Base-by-base conservation (phyloP, 2,797 vertebrate species). In the Enteromius thamalakanensis region DNA sequence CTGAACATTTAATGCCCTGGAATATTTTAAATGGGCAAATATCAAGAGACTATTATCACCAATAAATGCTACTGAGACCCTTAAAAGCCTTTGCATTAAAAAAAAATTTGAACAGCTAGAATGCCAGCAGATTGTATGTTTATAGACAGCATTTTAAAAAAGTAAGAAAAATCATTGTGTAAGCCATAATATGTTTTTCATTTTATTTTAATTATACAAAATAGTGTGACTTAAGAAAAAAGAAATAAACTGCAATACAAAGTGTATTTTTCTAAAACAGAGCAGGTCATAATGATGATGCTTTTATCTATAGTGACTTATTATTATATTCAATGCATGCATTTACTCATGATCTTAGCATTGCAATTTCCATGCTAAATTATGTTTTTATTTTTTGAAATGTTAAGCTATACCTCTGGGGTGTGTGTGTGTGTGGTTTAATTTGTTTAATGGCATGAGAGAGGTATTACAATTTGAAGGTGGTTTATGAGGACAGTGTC, bases 1-100 rank as follows among this genome's bases (percentile, higher is more conserved):
- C 84, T 49, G n/a, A 82, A 60, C 26, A 85, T 70, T 83, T 82
- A 76, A 76, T 49, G 21, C 75, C 32, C 47, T 83, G 69, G 58
- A 67, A 86, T 86, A 37, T 72, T 76, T 78, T 58, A 74, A 84
- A 80, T 81, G 76, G 67, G 67, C 21, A 80, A 82, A 67, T 45
- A 71, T 82, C 60, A 80, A 79, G 51, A 68, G 51, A 11, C 60
- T 74, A 40, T 79, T 75, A 51, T 80, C 64, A 76, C 64, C 78
- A 80, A 68, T 60, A 81, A 79, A 53, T 72, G n/a, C 26, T 26
- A 11, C 55, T 40, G 60, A 79, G 37, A 82, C 11, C 62, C 47
- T 55, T 37, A 82, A 82, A n/a, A 67, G 45, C 32, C 21, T 75
- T 76, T 67, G 15, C 5, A 67, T 42, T 45, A 82, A 76, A 75